These are phyloP conservation scores for Craniophora ligustri DNA, from an alignment of 2,888 invertebrate species.

Conservation along the genomic window DNA sequence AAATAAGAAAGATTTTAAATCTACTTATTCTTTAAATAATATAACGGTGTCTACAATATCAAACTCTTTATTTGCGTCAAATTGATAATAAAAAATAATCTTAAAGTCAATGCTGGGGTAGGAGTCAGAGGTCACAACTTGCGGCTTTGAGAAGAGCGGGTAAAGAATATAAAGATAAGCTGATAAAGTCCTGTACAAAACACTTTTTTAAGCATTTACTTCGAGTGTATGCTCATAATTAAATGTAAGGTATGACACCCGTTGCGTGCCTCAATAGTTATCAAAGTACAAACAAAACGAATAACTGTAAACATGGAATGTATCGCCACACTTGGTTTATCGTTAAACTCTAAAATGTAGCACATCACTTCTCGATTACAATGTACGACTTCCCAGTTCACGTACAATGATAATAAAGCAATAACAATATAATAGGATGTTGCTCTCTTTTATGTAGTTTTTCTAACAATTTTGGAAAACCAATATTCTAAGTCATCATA, in stretches of 20 bases:
- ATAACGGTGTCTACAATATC: no score
- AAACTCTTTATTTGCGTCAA: no score
- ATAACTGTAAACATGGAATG: constrained; percentile 57
- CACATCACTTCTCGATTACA: constrained; percentile 27
- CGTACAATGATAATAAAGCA: constrained; percentile 35
- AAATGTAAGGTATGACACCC: constrained; percentile 50
- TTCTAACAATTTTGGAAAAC: no score
- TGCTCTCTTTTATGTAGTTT: not conserved
- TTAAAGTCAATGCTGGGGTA: no score
- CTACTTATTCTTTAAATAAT: no score
- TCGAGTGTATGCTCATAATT: constrained; percentile 20
- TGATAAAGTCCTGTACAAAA: constrained; percentile 5
- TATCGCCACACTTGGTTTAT: constrained; percentile 46
- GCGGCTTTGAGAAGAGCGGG: constrained; percentile 3
- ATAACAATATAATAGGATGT: constrained; percentile 11
- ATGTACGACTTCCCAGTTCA: constrained; percentile 31
- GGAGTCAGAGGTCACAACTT: constrained; percentile 1
- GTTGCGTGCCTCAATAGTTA: constrained; percentile 65
- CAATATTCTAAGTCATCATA: no score
- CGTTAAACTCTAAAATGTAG: constrained; percentile 37
- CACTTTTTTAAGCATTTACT: constrained; percentile 16
- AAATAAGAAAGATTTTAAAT: no score
- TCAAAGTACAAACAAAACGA: constrained; percentile 66
- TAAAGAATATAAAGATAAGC: constrained; percentile 12
- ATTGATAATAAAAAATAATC: not conserved